Evolutionary conservation across 2,888 invertebrate genomes (phyloP).

Genomic region (Unio pictorum): DNA sequence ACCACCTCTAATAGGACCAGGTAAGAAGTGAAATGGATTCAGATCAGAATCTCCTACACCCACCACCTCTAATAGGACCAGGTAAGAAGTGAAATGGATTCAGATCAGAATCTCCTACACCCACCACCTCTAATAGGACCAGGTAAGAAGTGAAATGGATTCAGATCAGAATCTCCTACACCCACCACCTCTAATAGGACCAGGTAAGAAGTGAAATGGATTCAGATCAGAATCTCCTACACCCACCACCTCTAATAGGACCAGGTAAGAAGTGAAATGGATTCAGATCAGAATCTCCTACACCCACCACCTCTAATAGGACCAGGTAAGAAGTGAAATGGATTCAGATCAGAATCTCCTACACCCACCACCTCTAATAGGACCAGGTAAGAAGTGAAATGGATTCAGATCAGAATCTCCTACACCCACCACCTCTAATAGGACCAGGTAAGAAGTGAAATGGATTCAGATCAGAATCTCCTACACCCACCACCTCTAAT

Average conservation of each 20-base stretch:
- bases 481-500: conserved; percentile 93
- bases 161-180: conserved; percentile 95
- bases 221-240: conserved; percentile 81
- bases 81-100: no score
- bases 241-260: conserved; percentile 90
- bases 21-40: no score
- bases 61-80: no score
- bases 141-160: conserved; percentile 9
- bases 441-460: conserved; percentile 69
- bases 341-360: conserved; percentile 79
- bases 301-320: conserved; percentile 92
- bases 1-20: conserved; percentile 85
- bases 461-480: conserved; percentile 75
- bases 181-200: conserved; percentile 89
- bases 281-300: conserved; percentile 91
- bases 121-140: conserved; percentile 89
- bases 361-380: conserved; percentile 92
- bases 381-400: conserved; percentile 64
- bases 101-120: conserved; percentile 90
- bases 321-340: conserved; percentile 66
- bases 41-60: no score
- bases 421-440: conserved; percentile 94
- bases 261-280: conserved; percentile 61
- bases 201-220: conserved; percentile 37
- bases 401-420: conserved; percentile 88